Percentiles rank a stretch among this genome's conserved stretches.
Conservation (phyloP, 2,888 invertebrate species). For the Amaurobius ferox region DNA sequence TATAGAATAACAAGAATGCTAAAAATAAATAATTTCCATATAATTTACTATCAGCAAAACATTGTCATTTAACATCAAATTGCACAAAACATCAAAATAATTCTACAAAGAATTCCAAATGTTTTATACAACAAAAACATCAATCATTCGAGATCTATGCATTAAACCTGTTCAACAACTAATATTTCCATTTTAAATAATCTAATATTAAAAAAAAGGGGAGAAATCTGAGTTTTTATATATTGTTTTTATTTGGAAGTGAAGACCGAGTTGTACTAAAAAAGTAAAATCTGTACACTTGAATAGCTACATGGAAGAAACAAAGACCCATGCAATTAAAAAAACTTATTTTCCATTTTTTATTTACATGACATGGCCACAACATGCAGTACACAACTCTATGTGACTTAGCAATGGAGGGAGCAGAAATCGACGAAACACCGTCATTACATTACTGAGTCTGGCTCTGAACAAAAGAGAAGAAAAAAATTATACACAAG, state of each 20-base stretch:
- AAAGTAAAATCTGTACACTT: conserved; percentile 62
- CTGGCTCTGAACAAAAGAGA: conserved; percentile 33
- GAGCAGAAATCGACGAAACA: conserved; percentile 57
- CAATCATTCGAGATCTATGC: conserved; percentile 34
- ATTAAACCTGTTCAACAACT: background rate
- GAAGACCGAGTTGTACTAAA: conserved; percentile 34
- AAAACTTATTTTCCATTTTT: conserved; percentile 51
- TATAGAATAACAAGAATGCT: conserved; percentile 38
- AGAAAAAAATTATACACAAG: conserved; percentile 26
- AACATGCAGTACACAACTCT: conserved; percentile 68
- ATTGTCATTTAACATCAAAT: conserved; percentile 58
- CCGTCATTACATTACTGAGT: conserved; percentile 25
- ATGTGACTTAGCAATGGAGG: conserved; percentile 70
- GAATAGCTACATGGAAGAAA: conserved; percentile 56
- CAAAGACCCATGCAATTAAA: conserved; percentile 62
- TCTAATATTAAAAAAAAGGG: background rate
- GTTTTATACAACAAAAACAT: conserved; percentile 53
- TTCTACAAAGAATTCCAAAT: conserved; percentile 30
- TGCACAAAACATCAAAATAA: conserved; percentile 55
- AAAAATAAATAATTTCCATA: conserved; percentile 49
- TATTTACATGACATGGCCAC: conserved; percentile 72
- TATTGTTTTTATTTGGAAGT: conserved; percentile 11
- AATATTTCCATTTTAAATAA: background rate
- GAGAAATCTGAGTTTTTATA: background rate
- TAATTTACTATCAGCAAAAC: conserved; percentile 61